These are phyloP conservation scores for Astur gentilis DNA, from an alignment of 2,113 vertebrate species.

Conservation along the genomic window DNA sequence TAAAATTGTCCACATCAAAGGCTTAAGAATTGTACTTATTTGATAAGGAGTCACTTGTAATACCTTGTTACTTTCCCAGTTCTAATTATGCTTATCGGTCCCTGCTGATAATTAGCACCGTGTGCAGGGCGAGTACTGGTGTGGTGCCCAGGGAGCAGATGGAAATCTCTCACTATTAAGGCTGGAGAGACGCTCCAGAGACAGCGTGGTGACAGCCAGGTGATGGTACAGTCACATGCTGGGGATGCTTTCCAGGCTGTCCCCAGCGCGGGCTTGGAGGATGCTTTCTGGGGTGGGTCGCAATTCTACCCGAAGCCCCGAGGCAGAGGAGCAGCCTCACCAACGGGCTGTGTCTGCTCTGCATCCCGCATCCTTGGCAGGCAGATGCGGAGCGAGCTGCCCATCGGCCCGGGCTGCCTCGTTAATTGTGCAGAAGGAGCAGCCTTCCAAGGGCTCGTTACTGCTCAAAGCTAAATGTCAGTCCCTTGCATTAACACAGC, in stretches of 20 bases:
- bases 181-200: neutral
- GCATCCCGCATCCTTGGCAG: fast-evolving
- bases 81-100: neutral
- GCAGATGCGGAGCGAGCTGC: fast-evolving
- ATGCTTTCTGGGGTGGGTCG: neutral
- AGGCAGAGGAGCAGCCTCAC: neutral
- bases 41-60: neutral
- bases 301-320: fast-evolving
- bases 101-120: neutral
- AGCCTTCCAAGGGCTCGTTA: neutral
- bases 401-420: neutral
- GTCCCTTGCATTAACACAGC: neutral
- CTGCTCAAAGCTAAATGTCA: neutral
- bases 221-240: fast-evolving
- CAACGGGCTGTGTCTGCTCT: fast-evolving
- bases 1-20: neutral
- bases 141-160: neutral
- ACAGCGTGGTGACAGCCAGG: neutral
- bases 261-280: neutral
- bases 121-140: neutral
- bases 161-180: neutral
- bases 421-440: neutral
- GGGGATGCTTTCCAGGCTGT: neutral
- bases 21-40: neutral
- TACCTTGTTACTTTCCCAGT: neutral